Percentiles rank a stretch among this genome's conserved stretches.
Conservation (phyloP, 2,113 vertebrate genomes). For the Gobiocypris rarus region DNA sequence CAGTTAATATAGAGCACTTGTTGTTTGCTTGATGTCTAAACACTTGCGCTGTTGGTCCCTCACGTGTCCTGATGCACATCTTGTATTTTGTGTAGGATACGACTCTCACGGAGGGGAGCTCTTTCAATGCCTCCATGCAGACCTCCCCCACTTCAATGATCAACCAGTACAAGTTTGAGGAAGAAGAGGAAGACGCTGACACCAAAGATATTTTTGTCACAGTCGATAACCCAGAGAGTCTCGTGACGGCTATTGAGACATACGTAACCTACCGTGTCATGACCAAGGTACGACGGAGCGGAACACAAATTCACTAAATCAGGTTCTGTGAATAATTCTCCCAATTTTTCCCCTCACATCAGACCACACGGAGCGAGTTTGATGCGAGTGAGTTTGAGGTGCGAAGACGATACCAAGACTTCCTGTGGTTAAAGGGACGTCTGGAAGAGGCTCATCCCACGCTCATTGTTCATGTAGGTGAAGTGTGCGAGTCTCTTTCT, state of each 20-base stretch:
- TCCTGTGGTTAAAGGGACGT: conserved; percentile 89
- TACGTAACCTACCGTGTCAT: conserved; percentile 91
- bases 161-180: conserved; percentile 93
- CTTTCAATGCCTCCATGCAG: conserved; percentile 79
- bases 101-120: conserved; percentile 78
- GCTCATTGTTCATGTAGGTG: conserved; percentile 90
- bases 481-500: background rate
- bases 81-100: conserved; percentile 76
- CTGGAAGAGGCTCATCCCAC: conserved; percentile 91
- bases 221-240: conserved; percentile 93
- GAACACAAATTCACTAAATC: background rate
- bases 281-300: conserved; percentile 83
- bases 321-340: conserved; percentile 13
- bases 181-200: conserved; percentile 79
- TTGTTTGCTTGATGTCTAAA: background rate
- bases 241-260: conserved; percentile 94
- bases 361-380: conserved; percentile 94
- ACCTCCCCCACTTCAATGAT: conserved; percentile 91
- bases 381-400: conserved; percentile 95
- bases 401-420: conserved; percentile 93
- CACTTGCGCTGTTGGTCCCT: background rate
- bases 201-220: conserved; percentile 89
- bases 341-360: conserved; percentile 53
- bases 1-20: background rate
- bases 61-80: background rate